Percentiles rank a stretch among this genome's conserved stretches.
phyloP scores from a whole-genome alignment of 2,888 invertebrate species.

The Imbricaverruca yamaguchii region DNA sequence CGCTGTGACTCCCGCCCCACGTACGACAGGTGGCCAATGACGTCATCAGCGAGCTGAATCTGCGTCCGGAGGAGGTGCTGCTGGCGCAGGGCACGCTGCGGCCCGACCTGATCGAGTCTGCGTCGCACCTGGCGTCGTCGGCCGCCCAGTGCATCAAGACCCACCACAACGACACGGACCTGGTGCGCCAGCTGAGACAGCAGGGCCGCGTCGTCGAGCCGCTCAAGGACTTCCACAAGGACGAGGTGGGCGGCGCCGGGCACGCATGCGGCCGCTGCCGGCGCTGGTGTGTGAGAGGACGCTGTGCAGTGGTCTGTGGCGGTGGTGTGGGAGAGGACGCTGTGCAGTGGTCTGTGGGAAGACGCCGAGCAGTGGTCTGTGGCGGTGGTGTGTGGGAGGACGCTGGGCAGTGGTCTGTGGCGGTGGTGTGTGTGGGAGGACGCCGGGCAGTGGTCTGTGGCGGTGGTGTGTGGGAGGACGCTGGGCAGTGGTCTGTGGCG shows the following conservation, averaged over 20 bases:
- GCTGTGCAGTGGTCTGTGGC: no score
- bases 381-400: no score
- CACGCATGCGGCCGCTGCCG: no score
- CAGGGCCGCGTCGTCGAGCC: slow-evolving; percentile 90
- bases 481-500: no score
- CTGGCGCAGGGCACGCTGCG: slow-evolving; percentile 91
- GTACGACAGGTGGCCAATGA: slow-evolving; percentile 66
- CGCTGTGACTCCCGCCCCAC: neutral
- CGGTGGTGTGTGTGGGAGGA: no score
- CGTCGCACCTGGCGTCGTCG: slow-evolving; percentile 69
- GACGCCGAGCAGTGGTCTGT: no score
- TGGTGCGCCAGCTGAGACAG: slow-evolving; percentile 67
- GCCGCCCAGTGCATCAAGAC: slow-evolving; percentile 97
- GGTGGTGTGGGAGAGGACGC: no score
- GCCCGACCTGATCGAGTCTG: slow-evolving; percentile 97
- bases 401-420: no score
- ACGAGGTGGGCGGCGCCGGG: slow-evolving; percentile 57
- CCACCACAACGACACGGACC: slow-evolving; percentile 97
- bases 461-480: no score
- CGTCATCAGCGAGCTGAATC: slow-evolving; percentile 73
- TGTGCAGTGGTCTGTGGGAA: no score
- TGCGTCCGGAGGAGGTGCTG: slow-evolving; percentile 86
- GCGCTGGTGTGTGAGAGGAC: no score
- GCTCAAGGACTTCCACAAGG: slow-evolving; percentile 98
- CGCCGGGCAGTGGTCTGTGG: no score